A percentile compares a stretch with the other conserved stretches of the same genome.
phyloP scores from a whole-genome alignment of 2,797 vertebrate genomes.

The Acipenser transmontanus region DNA sequence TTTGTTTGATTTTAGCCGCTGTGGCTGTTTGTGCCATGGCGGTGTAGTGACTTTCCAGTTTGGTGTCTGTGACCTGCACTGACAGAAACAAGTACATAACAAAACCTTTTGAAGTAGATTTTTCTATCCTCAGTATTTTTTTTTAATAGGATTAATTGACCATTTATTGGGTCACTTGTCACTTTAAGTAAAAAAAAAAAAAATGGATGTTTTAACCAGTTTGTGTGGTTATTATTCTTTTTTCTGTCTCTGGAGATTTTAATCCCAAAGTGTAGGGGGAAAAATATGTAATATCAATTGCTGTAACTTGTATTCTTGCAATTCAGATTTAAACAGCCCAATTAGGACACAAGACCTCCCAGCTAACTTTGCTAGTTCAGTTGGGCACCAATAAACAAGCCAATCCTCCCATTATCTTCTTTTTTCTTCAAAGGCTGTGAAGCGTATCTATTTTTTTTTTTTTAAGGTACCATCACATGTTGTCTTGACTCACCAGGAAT shows the following conservation, averaged over 20 bases:
- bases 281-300: slow-evolving; percentile 18
- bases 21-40: slow-evolving; percentile 64
- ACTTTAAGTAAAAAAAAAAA: not conserved
- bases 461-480: slow-evolving; percentile 30
- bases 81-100: slow-evolving; percentile 60
- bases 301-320: slow-evolving; percentile 40
- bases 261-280: slow-evolving; percentile 4
- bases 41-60: slow-evolving; percentile 73
- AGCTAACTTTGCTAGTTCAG: slow-evolving; percentile 36
- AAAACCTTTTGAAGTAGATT: slow-evolving; percentile 22
- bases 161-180: not conserved
- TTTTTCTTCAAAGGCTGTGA: slow-evolving; percentile 30
- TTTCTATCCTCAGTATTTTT: not conserved
- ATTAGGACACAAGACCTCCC: slow-evolving; percentile 41
- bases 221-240: no score
- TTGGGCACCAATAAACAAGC: slow-evolving; percentile 46
- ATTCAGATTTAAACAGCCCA: slow-evolving; percentile 50
- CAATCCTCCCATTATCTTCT: slow-evolving; percentile 41
- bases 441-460: slow-evolving; percentile 13
- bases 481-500: slow-evolving; percentile 26
- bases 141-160: not conserved
- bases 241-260: not conserved
- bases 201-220: not conserved
- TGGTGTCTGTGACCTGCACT: slow-evolving; percentile 78
- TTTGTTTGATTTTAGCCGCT: slow-evolving; percentile 92